Percentiles rank a stretch among this genome's conserved stretches.
Conservation (phyloP, 2,113 vertebrate genomes). For the Oreochromis niloticus region DNA sequence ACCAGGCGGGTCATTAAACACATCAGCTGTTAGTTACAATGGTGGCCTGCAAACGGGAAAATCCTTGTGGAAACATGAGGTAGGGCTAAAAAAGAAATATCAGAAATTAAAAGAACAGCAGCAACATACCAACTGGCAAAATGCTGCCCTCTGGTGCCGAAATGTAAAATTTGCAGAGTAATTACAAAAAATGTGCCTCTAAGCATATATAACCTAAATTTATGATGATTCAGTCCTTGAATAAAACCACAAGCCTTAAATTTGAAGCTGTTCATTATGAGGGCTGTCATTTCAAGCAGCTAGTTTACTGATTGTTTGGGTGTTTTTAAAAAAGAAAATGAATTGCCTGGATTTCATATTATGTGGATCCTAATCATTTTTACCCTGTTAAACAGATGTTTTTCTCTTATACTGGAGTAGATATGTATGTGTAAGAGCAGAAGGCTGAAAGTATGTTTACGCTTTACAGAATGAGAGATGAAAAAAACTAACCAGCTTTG, state of each 20-base stretch:
- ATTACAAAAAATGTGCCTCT: background rate
- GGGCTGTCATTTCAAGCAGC: background rate
- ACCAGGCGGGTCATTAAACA: background rate
- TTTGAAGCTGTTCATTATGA: background rate
- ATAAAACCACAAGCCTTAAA: background rate
- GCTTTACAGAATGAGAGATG: background rate
- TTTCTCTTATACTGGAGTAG: background rate
- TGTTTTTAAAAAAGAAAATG: background rate
- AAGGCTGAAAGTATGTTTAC: background rate
- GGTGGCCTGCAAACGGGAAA: background rate
- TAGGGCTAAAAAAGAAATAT: background rate
- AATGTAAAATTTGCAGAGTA: accelerated
- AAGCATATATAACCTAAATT: background rate
- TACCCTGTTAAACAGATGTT: background rate
- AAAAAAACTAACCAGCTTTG: background rate
- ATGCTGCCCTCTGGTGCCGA: background rate
- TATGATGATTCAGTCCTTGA: background rate
- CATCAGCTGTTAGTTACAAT: background rate
- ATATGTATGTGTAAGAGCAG: background rate
- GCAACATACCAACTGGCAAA: background rate
- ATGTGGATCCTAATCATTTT: background rate
- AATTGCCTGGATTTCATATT: background rate
- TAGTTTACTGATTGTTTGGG: background rate
- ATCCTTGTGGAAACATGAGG: background rate
- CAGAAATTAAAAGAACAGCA: background rate